Percentiles rank a stretch among this genome's conserved stretches.
phyloP scores from a whole-genome alignment of 1,140 invertebrate species.

The Melitaea cinxia region DNA sequence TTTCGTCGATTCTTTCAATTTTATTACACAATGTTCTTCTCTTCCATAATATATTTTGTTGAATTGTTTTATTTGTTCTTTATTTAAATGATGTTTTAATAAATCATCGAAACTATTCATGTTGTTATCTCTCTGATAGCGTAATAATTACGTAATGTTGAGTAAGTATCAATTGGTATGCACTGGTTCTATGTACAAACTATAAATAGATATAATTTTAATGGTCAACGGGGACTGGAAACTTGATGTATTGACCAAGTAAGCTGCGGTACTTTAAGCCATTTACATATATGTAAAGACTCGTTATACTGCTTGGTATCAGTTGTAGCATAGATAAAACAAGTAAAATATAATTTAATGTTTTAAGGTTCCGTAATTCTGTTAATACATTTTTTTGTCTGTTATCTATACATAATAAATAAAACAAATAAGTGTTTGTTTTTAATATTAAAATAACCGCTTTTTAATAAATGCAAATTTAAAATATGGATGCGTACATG shows the following conservation, averaged over 20 bases:
- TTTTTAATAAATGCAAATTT: too few species aligned
- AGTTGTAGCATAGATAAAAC: neutral
- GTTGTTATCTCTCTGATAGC: conserved; percentile 40
- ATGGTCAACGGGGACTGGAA: conserved; percentile 28
- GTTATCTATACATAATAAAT: too few species aligned
- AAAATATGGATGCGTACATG: too few species aligned
- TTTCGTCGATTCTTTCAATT: conserved; percentile 51
- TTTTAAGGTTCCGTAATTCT: neutral
- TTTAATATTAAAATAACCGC: too few species aligned
- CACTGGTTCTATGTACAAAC: conserved; percentile 24
- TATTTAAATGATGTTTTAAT: conserved; percentile 69
- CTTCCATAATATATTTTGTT: conserved; percentile 90
- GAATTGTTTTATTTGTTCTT: conserved; percentile 85
- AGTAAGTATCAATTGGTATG: conserved; percentile 24
- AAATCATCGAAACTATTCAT: conserved; percentile 60
- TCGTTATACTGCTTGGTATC: neutral
- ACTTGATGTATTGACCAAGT: conserved; percentile 42
- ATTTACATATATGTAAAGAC: conserved; percentile 33
- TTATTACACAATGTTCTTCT: conserved; percentile 61
- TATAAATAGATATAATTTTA: conserved; percentile 27
- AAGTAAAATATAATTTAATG: neutral
- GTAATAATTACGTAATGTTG: conserved; percentile 46
- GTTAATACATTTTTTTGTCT: too few species aligned
- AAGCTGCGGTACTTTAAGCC: neutral
- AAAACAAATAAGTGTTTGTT: too few species aligned